Percentiles rank a stretch among this genome's conserved stretches.
Evolutionary conservation across 1,140 invertebrate species (phyloP).

Genomic region (Drosophila kikkawai): DNA sequence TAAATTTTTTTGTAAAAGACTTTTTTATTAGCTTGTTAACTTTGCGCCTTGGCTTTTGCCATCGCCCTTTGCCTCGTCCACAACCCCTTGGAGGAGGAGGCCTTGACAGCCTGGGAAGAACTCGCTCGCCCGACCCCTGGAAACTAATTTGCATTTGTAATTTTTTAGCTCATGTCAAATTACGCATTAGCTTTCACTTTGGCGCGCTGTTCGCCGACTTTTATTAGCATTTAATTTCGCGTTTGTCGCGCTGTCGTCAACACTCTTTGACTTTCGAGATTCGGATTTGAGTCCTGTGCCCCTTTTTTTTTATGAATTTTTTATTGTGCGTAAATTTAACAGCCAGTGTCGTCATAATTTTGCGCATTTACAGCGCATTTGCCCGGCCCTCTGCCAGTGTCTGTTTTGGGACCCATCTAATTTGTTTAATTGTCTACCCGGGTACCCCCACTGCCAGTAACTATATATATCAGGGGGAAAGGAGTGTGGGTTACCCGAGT

Average conservation of each 20-base stretch:
- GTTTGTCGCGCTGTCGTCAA: conserved; percentile 71
- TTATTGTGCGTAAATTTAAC: conserved; percentile 59
- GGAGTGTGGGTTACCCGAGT: conserved; percentile 1
- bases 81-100: conserved; percentile 14
- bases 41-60: conserved; percentile 58
- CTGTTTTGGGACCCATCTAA: conserved; percentile 19
- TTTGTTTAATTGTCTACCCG: conserved; percentile 55
- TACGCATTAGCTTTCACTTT: conserved; percentile 78
- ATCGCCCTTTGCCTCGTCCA: conserved; percentile 30
- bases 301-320: conserved; percentile 53
- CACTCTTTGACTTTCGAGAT: conserved; percentile 63
- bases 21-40: conserved; percentile 81
- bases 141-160: conserved; percentile 82
- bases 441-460: not conserved
- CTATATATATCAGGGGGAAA: not conserved
- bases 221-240: conserved; percentile 78
- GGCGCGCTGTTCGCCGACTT: conserved; percentile 61
- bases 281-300: conserved; percentile 23
- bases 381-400: not conserved
- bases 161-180: conserved; percentile 79
- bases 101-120: conserved; percentile 5
- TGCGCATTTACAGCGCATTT: conserved; percentile 48
- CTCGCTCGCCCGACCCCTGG: conserved; percentile 21
- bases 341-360: conserved; percentile 47
- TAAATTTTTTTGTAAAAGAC: conserved; percentile 75